Percentiles rank a stretch among this genome's conserved stretches.
These are phyloP conservation scores for Anableps anableps DNA, from an alignment of 2,797 vertebrate genomes.

Conservation along the genomic window DNA sequence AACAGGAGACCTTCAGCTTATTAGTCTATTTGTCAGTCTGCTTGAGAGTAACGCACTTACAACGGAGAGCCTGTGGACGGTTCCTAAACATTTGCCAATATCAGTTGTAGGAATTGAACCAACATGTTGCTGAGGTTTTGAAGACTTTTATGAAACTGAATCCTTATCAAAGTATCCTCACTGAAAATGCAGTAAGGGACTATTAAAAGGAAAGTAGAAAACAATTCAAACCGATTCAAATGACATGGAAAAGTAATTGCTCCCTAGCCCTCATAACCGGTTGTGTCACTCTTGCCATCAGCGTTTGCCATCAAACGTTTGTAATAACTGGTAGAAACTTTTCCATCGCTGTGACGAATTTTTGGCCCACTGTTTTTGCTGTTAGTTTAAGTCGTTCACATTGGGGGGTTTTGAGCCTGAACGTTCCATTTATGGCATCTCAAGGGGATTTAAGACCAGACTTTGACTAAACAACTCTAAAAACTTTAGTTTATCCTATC, in stretches of 20 bases:
- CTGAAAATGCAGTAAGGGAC: not conserved
- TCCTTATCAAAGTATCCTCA: not conserved
- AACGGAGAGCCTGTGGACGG: conserved; percentile 22
- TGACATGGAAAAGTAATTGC: not conserved
- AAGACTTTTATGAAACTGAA: conserved; percentile 1
- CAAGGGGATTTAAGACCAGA: not conserved
- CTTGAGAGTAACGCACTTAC: conserved; percentile 37
- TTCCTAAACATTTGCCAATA: conserved; percentile 2
- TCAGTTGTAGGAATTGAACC: not conserved
- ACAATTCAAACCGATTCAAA: not conserved
- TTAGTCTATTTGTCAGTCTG: conserved; percentile 52
- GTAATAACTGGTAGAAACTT: not conserved
- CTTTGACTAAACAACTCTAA: not conserved
- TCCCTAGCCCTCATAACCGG: not conserved
- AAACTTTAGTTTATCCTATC: not conserved
- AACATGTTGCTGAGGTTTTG: not conserved
- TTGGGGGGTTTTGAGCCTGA: not conserved
- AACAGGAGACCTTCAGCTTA: conserved; percentile 54
- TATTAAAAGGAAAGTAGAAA: not conserved
- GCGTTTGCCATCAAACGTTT: not conserved
- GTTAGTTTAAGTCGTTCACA: not conserved
- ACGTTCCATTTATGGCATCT: not conserved
- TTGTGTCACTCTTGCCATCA: not conserved
- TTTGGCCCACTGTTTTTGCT: not conserved
- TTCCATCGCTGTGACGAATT: no score